Base-by-base conservation (phyloP, 2,888 invertebrate genomes). In the Cheilosia urbana region DNA sequence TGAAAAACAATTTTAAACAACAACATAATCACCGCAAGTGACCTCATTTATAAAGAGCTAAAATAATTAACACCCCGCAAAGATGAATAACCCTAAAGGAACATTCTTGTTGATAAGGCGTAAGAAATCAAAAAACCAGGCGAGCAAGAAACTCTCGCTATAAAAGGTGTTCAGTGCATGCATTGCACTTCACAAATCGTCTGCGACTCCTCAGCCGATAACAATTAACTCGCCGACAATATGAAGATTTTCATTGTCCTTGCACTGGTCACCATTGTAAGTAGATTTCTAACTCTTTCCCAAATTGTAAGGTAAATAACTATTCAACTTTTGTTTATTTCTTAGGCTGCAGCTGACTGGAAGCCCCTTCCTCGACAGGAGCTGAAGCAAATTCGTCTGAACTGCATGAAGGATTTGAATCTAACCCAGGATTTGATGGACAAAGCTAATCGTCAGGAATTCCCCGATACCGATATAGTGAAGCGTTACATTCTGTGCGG, bases 201-300 rank as follows among this genome's bases (percentile, higher is more conserved):
- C 45, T 19, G 58, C 34, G 19, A 15, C 42, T 60, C 34, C 60
- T 27, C 30, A n/a, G 0, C 60, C 51, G 4, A 2, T 58, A 49
- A 21, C 45, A 58, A 9, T 19, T 15, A 66, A 7, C 4, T 19
- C 24, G 2, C 37, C 13, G 24, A 4, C 68, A 76, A 24, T 27
- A 78, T 78, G 78, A 78, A 78, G 49, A 40, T 57, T 30, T 17
- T 55, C 9, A 75, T 84, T 49, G 40, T 84, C 40, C 55, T 84
- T 21, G 75, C 71, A 4, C 1, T 84, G 24, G 40, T 79, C 6
- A 27, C 69, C 24, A 4, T 68, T 45, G 83, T 79, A 75, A 79
- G 83, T 15, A 24, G 27, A 53, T 15, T 49, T 37, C 0, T 24
- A 13, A 15, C 9, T 11, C 13, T 2, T 13, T 17, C 2, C 21